Conservation (phyloP, 1,140 invertebrate species). For the Drosophila funebris region DNA sequence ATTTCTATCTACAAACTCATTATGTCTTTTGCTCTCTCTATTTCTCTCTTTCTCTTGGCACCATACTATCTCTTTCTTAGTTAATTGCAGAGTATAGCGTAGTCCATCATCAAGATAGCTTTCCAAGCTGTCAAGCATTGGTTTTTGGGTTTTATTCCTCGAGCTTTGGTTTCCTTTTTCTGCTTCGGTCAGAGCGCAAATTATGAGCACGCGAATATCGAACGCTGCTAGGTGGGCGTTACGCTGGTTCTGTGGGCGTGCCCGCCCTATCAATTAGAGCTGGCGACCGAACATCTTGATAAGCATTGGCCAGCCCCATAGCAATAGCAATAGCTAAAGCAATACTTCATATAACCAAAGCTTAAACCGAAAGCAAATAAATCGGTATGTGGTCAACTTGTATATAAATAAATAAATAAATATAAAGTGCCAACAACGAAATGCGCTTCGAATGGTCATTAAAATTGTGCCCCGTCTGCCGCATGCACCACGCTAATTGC, state of each 20-base stretch:
- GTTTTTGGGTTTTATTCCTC: conserved; percentile 8
- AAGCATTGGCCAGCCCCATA: conserved; percentile 39
- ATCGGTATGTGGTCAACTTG: conserved; percentile 28
- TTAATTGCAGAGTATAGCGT: neutral
- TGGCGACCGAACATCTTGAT: conserved; percentile 76
- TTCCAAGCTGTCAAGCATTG: conserved; percentile 18
- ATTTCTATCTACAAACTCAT: too few relatives aligned
- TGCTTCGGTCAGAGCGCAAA: conserved; percentile 39
- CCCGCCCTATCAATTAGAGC: conserved; percentile 79
- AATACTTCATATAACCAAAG: neutral
- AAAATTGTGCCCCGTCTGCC: conserved; percentile 47
- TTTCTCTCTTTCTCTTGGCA: too few relatives aligned
- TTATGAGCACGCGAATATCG: conserved; percentile 80
- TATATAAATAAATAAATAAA: conserved; percentile 72
- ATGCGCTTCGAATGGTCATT: conserved; percentile 79
- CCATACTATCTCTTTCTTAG: too few relatives aligned
- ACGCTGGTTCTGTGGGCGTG: conserved; percentile 43
- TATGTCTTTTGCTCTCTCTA: neutral
- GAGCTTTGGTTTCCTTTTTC: conserved; percentile 14
- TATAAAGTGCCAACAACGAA: conserved; percentile 77
- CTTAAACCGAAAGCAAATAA: conserved; percentile 14
- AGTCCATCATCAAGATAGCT: neutral
- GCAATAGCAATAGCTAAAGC: conserved; percentile 4
- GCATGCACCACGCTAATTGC: conserved; percentile 72
- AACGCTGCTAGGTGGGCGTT: conserved; percentile 43